phyloP scores from a whole-genome alignment of 2,888 invertebrate species.

The Xanthia icteritia region DNA sequence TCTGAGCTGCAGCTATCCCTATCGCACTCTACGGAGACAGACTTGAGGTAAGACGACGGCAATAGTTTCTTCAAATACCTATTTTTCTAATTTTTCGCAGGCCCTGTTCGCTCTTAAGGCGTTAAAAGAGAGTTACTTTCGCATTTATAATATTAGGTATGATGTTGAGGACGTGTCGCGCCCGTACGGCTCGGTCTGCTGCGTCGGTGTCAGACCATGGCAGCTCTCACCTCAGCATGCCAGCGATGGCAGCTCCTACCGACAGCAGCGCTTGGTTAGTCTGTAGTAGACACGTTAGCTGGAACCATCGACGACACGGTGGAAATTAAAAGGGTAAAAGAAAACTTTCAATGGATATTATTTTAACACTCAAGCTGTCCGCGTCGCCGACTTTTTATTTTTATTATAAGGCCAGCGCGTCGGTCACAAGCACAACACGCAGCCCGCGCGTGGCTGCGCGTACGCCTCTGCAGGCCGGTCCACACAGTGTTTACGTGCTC shows the following conservation, averaged over 20 bases:
- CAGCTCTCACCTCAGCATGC: not conserved
- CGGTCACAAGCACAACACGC: constrained; percentile 20
- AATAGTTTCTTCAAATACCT: no score
- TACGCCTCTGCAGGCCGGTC: not conserved
- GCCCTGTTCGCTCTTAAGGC: no score
- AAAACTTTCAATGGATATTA: constrained; percentile 35
- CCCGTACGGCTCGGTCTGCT: no score
- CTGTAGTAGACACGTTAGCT: no score
- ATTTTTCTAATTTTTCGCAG: no score
- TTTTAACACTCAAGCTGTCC: constrained; percentile 50
- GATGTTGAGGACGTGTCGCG: no score
- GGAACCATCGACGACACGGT: not conserved
- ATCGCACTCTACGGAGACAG: no score
- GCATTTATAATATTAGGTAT: not conserved
- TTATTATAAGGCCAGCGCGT: constrained; percentile 52
- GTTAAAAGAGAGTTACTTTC: no score
- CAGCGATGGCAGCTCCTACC: not conserved
- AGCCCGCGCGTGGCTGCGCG: constrained; percentile 9
- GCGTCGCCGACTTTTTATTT: constrained; percentile 58
- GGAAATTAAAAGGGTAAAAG: constrained; percentile 9
- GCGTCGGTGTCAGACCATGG: no score
- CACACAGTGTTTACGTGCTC: constrained; percentile 32
- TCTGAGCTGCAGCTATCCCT: no score
- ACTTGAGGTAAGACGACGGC: no score
- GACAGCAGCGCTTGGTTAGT: not conserved